Evolutionary conservation across 2,797 vertebrate species (phyloP).

Genomic region (Enteromius unitaeniatus): DNA sequence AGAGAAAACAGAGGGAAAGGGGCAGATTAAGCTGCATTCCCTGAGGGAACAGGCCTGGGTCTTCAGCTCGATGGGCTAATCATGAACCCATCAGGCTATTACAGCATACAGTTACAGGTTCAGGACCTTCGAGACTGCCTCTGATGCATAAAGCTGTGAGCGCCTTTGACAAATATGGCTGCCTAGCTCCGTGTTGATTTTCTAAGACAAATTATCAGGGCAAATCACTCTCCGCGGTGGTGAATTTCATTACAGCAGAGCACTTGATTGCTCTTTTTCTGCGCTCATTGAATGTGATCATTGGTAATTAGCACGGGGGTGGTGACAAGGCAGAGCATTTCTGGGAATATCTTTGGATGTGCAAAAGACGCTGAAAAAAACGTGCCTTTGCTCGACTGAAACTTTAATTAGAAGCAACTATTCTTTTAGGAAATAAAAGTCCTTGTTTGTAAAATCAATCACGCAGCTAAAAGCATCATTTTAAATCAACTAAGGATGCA

Average conservation of each 20-base stretch:
- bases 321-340: slow-evolving; percentile 28
- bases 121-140: slow-evolving; percentile 39
- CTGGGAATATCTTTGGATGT: slow-evolving; percentile 9
- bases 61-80: slow-evolving; percentile 57
- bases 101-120: slow-evolving; percentile 49
- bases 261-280: slow-evolving; percentile 48
- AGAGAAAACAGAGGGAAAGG: slow-evolving; percentile 38
- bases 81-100: slow-evolving; percentile 57
- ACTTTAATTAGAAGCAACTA: slow-evolving; percentile 10
- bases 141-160: slow-evolving; percentile 39
- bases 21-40: slow-evolving; percentile 41
- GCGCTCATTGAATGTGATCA: slow-evolving; percentile 44
- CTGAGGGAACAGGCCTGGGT: slow-evolving; percentile 39
- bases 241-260: slow-evolving; percentile 48
- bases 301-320: slow-evolving; percentile 43
- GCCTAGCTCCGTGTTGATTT: slow-evolving; percentile 19
- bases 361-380: slow-evolving; percentile 3
- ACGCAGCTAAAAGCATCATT: not conserved
- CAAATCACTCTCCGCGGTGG: slow-evolving; percentile 41
- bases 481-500: not conserved
- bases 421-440: not conserved
- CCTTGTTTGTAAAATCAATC: slow-evolving; percentile 12
- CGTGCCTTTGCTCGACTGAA: slow-evolving; percentile 13
- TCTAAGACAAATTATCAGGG: slow-evolving; percentile 43
- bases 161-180: slow-evolving; percentile 45